Evolutionary conservation across 2,113 vertebrate species (phyloP), one percentile per base, ranked within the genome.

Genomic region (Collichthys lucidus): DNA sequence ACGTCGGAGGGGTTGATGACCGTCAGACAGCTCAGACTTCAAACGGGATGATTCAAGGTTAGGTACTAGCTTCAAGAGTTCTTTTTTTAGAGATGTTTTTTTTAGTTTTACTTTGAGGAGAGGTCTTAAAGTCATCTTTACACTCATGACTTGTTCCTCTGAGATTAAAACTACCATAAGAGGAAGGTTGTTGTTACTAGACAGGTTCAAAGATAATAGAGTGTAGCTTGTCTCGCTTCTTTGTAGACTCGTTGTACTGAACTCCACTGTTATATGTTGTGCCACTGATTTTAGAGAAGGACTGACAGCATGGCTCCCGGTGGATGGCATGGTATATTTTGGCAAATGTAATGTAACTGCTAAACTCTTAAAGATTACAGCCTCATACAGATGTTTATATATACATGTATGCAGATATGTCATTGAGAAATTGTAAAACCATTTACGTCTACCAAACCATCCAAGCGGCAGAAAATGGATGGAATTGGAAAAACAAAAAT

Each of bases 91-190:
- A 86, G 29, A 12, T 55, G 20, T 70, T 81, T 63, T 26, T 81
- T 66, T 82, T 70, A 79, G 79, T 84, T n/a, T 72, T 77, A 44
- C 82, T 88, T 85, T 85, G 69, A 84, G 42, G 42, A 40, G 44
- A 16, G 78, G 73, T 73, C 77, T 65, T 63, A 22, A 85, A 79
- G 79, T 79, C 79, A 22, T 56, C 78, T 74, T 69, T 66, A 68
- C 74, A 82, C 55, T 40, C 6, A 19, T 65, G 47, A 69, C 66
- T 76, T 31, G n/a, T 60, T 90, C 79, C 40, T 53, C 59, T 46
- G 52, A 70, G 74, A 82, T 75, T 79, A 59, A 77, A 81, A 67
- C 47, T 57, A 56, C 65, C 62, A 62, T 57, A 49, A 19, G 4
- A 16, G 40, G 44, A 52, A 35, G 5, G 24, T 62, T 60, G 29